Conservation (phyloP, 2,113 vertebrate genomes). For the Megaceryle torquata region DNA sequence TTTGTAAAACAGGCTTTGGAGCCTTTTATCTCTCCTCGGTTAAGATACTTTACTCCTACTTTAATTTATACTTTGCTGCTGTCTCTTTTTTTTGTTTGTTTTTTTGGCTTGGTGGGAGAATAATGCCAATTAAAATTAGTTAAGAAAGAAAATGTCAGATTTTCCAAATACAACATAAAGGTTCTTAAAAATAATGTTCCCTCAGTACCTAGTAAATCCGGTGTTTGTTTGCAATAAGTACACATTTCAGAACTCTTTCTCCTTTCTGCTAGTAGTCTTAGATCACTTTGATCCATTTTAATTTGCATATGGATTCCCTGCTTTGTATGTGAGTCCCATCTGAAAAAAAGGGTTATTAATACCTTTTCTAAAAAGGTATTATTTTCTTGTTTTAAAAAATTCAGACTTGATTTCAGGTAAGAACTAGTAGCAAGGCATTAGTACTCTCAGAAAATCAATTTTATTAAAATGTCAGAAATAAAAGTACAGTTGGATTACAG, state of each 20-base stretch:
- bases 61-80: conserved; percentile 27
- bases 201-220: not conserved
- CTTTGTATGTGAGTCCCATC: not conserved
- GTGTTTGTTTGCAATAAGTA: not conserved
- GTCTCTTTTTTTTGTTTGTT: not conserved
- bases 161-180: conserved; percentile 24
- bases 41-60: not conserved
- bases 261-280: not conserved
- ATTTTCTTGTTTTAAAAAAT: not conserved
- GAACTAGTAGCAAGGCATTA: not conserved
- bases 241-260: not conserved
- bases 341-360: not conserved
- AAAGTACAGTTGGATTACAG: not conserved
- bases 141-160: conserved; percentile 28
- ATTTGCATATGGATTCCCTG: not conserved
- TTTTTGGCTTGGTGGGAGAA: not conserved
- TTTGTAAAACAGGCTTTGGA: not conserved
- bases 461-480: not conserved
- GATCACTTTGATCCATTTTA: not conserved
- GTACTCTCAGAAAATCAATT: not conserved
- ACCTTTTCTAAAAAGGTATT: not conserved
- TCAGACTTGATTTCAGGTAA: not conserved
- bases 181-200: conserved; percentile 9
- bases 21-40: not conserved
- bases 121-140: conserved; percentile 45